Percentiles rank a stretch among this genome's conserved stretches.
Evolutionary conservation across 2,888 invertebrate species (phyloP).

Genomic region (Nemoura dubitans): DNA sequence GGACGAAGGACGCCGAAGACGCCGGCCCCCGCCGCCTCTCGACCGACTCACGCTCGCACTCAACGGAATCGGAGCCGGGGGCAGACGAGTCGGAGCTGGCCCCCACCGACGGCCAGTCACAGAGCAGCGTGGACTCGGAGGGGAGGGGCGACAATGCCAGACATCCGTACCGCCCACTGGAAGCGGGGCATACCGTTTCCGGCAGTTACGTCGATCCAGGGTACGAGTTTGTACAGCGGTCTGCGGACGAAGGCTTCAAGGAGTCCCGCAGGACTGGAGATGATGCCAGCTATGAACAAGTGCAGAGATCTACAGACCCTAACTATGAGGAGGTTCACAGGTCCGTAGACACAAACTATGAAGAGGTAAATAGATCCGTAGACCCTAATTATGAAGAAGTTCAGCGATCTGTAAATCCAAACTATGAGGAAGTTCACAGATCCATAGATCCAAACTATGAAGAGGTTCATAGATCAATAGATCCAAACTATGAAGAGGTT

Average conservation of each 20-base stretch:
- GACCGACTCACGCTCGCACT: background rate
- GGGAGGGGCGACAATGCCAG: constrained; percentile 69
- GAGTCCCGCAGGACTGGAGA: too few relatives aligned
- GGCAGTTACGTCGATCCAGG: constrained; percentile 67
- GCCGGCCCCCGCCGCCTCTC: background rate
- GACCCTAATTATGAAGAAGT: too few relatives aligned
- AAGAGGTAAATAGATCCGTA: too few relatives aligned
- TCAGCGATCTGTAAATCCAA: constrained; percentile 65
- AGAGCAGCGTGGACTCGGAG: background rate
- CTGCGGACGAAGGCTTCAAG: constrained; percentile 49
- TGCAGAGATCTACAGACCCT: constrained; percentile 64
- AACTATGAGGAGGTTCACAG: constrained; percentile 75
- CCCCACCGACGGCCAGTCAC: background rate
- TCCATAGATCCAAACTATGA: too few relatives aligned
- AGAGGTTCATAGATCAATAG: constrained; percentile 56
- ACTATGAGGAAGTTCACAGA: constrained; percentile 73
- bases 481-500: constrained; percentile 79
- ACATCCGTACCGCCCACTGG: constrained; percentile 57
- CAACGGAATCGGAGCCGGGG: background rate
- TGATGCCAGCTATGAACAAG: too few relatives aligned
- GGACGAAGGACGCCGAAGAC: background rate
- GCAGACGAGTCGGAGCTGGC: background rate
- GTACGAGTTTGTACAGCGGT: constrained; percentile 73
- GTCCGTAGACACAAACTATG: too few relatives aligned
- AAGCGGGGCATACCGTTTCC: constrained; percentile 54